Base-by-base conservation (phyloP, 2,797 vertebrate genomes). In the Champsocephalus esox region DNA sequence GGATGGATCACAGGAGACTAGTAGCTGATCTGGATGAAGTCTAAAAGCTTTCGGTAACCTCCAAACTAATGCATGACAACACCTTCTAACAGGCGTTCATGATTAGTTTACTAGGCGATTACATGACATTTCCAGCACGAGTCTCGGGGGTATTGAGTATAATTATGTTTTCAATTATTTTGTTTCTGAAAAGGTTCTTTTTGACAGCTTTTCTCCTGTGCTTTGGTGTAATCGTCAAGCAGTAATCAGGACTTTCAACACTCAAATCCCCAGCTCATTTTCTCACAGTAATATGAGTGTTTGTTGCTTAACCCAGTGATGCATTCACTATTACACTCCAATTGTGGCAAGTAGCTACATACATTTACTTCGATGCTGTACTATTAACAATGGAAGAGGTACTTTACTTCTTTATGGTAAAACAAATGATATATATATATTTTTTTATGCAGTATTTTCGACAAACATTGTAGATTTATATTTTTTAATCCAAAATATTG, bases 1-100 rank as follows among this genome's bases (percentile, higher is more conserved):
- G 73, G 63, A 86, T 81, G 81, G 84, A 90, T 92, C 91, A 90
- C 16, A 21, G 49, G 56, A 38, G 75, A 78, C 75, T 85, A 87
- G 19, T 81, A 71, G 61, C 79, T 81, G 85, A 88, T 87, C 74
- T 86, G 77, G 85, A 89, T 85, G 66, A 55, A 80, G 69, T 59
- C 51, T 81, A 68, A 88, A 88, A 87, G 75, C 86, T 54, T 67
- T 69, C 75, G 69, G 72, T 81, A 82, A 89, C 83, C 79, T 67
- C 43, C 68, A 61, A 86, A 87, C 70, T 84, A 68, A 57, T 49
- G 46, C 73, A 58, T 66, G 50, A 44, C 55, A 5, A 9, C 9
- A n/a, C 17, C 55, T 70, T 57, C 52, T 64, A 52, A 64, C 17
- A 32, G 58, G 59, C 58, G 34, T 12, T 28, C 66, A 44, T 16